Percentiles rank a stretch among this genome's conserved stretches.
Evolutionary conservation across 92 coral and sea anemone genomes (phyloP).

Genomic region (Phenganax stokvisi): DNA sequence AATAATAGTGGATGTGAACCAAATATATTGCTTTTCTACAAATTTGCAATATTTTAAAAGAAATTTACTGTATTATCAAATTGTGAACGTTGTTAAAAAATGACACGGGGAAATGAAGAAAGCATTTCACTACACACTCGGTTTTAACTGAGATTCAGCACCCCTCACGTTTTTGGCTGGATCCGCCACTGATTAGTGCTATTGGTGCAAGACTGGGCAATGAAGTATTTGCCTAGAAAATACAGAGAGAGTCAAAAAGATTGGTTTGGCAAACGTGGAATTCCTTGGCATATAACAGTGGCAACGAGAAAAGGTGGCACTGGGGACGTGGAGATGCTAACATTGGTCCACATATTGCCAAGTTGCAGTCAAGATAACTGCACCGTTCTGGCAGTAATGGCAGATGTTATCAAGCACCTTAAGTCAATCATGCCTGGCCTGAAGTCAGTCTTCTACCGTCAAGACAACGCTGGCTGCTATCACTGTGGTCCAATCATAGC

Average conservation of each 20-base stretch:
- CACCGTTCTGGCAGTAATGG: slow-evolving; percentile 6
- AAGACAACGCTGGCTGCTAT: slow-evolving; percentile 46
- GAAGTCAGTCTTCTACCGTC: slow-evolving; percentile 40
- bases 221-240: slow-evolving; percentile 30
- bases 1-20: no score
- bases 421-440: slow-evolving; percentile 44
- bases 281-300: slow-evolving; percentile 53
- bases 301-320: slow-evolving; percentile 28
- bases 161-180: no score
- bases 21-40: no score
- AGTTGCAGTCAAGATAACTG: slow-evolving; percentile 25
- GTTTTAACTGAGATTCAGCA: no score
- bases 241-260: slow-evolving; percentile 20
- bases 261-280: slow-evolving; percentile 50
- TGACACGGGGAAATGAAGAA: no score
- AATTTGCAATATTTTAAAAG: no score
- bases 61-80: no score
- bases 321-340: slow-evolving; percentile 10
- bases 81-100: no score
- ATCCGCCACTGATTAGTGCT: background rate
- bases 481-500: slow-evolving; percentile 51
- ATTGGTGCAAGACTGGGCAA: slow-evolving; percentile 34
- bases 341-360: slow-evolving; percentile 13
- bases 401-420: slow-evolving; percentile 37
- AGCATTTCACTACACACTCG: no score